These are phyloP conservation scores for Notospermus geniculatus DNA, from an alignment of 1,140 invertebrate genomes.

Conservation along the genomic window DNA sequence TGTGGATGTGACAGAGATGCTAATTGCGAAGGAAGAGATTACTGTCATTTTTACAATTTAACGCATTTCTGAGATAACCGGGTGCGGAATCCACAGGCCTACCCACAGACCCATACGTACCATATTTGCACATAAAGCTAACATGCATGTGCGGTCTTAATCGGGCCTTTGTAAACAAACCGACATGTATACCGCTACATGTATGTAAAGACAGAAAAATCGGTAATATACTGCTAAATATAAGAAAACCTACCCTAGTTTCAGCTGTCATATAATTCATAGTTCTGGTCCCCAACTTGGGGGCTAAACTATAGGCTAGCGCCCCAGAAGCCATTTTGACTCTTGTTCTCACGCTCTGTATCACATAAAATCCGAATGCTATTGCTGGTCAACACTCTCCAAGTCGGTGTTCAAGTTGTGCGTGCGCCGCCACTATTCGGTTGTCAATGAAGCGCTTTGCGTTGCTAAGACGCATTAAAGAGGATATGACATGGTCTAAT, in stretches of 20 bases:
- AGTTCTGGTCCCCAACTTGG: not conserved
- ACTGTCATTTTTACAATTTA: not conserved
- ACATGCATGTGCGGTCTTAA: no score
- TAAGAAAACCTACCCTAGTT: constrained; percentile 1
- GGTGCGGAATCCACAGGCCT: no score
- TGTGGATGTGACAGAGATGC: not conserved
- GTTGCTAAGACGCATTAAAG: constrained; percentile 3
- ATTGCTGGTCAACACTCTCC: no score
- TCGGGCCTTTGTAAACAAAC: no score
- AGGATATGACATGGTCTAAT: no score
- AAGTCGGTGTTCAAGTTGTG: not conserved
- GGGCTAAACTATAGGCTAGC: not conserved
- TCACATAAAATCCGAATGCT: not conserved
- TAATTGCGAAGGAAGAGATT: not conserved
- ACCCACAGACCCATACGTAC: no score
- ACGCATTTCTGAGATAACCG: not conserved
- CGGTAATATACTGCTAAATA: not conserved
- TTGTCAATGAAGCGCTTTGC: constrained; percentile 9
- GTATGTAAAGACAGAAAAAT: no score
- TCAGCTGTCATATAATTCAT: not conserved
- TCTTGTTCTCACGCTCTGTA: no score
- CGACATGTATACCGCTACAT: no score
- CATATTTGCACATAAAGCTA: no score
- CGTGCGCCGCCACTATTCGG: constrained; percentile 8
- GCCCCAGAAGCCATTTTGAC: constrained; percentile 1